Conservation (phyloP, 1,140 invertebrate genomes). For the Trichonephila clavipes region DNA sequence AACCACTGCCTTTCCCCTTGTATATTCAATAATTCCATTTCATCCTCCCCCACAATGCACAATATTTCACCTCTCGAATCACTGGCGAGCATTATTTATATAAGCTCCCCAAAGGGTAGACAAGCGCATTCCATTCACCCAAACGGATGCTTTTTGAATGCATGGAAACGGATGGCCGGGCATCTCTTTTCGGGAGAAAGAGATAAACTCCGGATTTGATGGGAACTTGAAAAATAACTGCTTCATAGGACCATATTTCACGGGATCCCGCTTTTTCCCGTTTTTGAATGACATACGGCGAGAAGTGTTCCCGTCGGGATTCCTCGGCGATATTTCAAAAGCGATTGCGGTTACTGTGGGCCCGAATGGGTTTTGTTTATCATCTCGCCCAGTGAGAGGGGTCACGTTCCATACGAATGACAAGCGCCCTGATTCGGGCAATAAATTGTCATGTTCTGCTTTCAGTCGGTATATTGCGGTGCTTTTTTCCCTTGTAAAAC, state of each 20-base stretch:
- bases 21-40: too few relatives aligned
- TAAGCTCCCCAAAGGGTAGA: slow-evolving; percentile 42
- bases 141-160: slow-evolving; percentile 66
- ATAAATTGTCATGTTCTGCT: too few relatives aligned
- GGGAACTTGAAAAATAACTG: slow-evolving; percentile 70
- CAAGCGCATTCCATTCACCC: slow-evolving; percentile 57
- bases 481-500: too few relatives aligned
- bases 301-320: slow-evolving; percentile 41
- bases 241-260: slow-evolving; percentile 66
- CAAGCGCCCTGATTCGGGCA: background rate
- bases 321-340: slow-evolving; percentile 29
- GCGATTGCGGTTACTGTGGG: background rate
- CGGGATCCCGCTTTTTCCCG: slow-evolving; percentile 53
- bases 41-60: background rate
- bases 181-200: background rate
- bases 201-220: slow-evolving; percentile 65
- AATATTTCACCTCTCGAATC: slow-evolving; percentile 47
- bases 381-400: background rate
- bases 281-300: slow-evolving; percentile 64
- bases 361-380: background rate
- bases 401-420: too few relatives aligned
- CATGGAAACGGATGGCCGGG: slow-evolving; percentile 23
- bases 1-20: too few relatives aligned
- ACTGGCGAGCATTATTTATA: slow-evolving; percentile 62
- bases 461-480: too few relatives aligned